Evolutionary conservation across 2,888 invertebrate species (phyloP).

Genomic region (Pterobdella sp.): DNA sequence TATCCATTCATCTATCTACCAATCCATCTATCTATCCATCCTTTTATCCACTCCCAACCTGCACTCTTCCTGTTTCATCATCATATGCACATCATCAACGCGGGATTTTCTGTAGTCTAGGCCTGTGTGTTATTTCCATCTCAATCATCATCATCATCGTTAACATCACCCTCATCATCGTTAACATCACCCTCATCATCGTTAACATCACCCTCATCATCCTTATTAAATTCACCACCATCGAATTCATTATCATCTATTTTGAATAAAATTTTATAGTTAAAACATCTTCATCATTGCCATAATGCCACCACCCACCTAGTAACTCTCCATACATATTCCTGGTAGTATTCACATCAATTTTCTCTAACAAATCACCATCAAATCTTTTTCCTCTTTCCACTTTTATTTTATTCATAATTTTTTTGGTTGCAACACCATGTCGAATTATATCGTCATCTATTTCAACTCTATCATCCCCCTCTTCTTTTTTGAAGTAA

Average conservation of each 20-base stretch:
- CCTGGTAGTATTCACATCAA: neutral
- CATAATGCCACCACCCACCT: neutral
- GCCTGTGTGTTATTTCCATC: constrained; percentile 6
- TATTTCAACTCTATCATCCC: neutral
- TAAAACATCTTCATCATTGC: neutral
- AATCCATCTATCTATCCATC: no score
- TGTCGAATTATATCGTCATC: neutral
- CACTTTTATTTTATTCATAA: neutral
- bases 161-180: constrained; percentile 22
- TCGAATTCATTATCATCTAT: neutral
- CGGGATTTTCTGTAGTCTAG: constrained; percentile 45
- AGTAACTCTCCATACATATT: neutral
- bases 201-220: constrained; percentile 23
- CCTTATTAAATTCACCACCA: constrained; percentile 8
- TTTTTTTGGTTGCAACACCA: neutral
- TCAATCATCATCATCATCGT: constrained; percentile 19
- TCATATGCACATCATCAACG: constrained; percentile 60
- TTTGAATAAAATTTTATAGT: neutral
- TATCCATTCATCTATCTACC: no score
- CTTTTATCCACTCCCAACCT: constrained; percentile 23
- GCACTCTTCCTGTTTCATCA: constrained; percentile 76
- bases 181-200: constrained; percentile 24
- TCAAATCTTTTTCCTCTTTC: neutral
- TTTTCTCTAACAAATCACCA: neutral
- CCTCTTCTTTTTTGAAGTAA: neutral